Evolutionary conservation across 2,888 invertebrate genomes (phyloP).

Genomic region (Microchrysa polita): DNA sequence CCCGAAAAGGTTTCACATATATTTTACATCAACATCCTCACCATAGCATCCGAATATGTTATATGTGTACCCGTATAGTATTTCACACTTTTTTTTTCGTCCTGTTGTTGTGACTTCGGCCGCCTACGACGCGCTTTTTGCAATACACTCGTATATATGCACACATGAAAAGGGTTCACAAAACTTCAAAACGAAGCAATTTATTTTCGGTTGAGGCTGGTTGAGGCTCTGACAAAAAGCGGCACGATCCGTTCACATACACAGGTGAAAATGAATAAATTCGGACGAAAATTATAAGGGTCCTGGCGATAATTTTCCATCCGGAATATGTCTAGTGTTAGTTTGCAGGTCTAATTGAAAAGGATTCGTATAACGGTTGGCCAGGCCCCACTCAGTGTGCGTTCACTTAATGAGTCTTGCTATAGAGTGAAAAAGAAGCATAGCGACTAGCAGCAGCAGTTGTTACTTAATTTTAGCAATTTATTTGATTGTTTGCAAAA

Average conservation of each 20-base stretch:
- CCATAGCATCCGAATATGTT: not conserved
- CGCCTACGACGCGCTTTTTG: too few species aligned
- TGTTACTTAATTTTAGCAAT: conserved; percentile 14
- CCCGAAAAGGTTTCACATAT: conserved; percentile 1
- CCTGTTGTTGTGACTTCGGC: too few species aligned
- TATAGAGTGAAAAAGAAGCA: not conserved
- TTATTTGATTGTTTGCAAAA: not conserved
- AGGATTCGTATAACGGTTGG: not conserved
- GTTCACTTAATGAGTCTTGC: not conserved
- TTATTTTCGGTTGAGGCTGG: conserved; percentile 7
- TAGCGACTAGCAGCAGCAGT: not conserved
- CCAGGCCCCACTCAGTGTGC: too few species aligned
- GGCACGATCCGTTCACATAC: not conserved
- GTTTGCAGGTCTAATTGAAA: conserved; percentile 15
- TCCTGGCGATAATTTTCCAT: not conserved
- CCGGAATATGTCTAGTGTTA: too few species aligned
- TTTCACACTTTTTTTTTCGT: too few species aligned
- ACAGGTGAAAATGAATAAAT: conserved; percentile 18
- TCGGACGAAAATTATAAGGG: not conserved
- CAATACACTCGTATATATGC: not conserved
- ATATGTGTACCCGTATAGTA: not conserved
- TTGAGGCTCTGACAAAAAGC: not conserved
- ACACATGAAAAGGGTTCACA: not conserved
- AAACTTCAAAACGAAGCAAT: conserved; percentile 1
- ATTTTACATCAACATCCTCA: not conserved